phyloP scores from a whole-genome alignment of 64 coral and sea anemone species.

The Hydrozoanthus tunicans region DNA sequence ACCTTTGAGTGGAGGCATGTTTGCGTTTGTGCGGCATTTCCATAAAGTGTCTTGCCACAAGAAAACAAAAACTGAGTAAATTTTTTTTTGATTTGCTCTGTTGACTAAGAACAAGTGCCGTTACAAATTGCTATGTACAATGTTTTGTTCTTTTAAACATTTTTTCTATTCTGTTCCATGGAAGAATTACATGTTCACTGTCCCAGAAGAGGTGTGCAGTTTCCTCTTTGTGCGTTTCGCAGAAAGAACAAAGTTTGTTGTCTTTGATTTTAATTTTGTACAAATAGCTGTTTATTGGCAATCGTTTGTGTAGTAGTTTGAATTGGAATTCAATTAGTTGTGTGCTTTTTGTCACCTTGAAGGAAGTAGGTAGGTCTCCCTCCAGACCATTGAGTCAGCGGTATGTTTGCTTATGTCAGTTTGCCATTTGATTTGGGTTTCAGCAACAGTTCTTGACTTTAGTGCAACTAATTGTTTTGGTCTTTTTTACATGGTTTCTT shows the following conservation, averaged over 20 bases:
- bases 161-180: constrained; percentile 8
- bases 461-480: no score
- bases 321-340: no score
- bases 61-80: constrained; percentile 8
- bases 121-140: background rate
- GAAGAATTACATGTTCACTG: background rate
- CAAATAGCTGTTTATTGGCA: constrained; percentile 5
- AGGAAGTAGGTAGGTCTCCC: no score
- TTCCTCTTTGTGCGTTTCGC: background rate
- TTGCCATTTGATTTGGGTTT: no score
- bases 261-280: constrained; percentile 30
- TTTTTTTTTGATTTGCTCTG: background rate
- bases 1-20: background rate
- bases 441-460: no score
- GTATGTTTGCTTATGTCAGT: no score
- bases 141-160: no score
- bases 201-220: constrained; percentile 27
- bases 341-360: no score
- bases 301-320: constrained; percentile 19
- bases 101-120: background rate
- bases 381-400: no score
- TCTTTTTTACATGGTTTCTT: no score
- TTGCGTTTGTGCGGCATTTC: background rate
- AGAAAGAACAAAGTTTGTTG: constrained; percentile 20
- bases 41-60: background rate